Evolutionary conservation across 1,140 invertebrate species (phyloP).

Genomic region (Diorhabda sublineata): DNA sequence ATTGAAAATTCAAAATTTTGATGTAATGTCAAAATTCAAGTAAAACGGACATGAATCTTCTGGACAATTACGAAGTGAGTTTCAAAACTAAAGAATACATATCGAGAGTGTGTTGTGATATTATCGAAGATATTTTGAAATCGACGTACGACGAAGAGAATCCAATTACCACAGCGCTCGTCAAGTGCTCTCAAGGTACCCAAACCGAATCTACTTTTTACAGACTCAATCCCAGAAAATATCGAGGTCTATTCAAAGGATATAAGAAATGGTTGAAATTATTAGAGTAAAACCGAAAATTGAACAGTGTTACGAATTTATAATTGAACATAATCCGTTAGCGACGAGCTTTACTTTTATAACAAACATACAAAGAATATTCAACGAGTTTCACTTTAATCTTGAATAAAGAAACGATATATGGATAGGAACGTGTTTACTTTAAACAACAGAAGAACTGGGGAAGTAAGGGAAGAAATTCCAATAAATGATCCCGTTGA

Average conservation of each 20-base stretch:
- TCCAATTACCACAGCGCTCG: constrained; percentile 20
- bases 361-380: too few species aligned
- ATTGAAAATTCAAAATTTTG: too few species aligned
- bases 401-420: not conserved
- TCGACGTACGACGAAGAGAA: constrained; percentile 32
- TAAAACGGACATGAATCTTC: constrained; percentile 15
- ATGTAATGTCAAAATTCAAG: constrained; percentile 16
- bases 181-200: constrained; percentile 24
- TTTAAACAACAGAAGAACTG: constrained; percentile 6
- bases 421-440: constrained; percentile 10
- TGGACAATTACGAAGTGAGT: constrained; percentile 15
- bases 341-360: too few species aligned
- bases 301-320: not conserved
- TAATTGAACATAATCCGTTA: not conserved
- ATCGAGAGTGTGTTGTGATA: constrained; percentile 25
- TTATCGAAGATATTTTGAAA: constrained; percentile 29
- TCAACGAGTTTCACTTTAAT: too few species aligned
- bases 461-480: not conserved
- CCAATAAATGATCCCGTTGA: not conserved
- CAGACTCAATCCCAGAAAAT: not conserved
- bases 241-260: not conserved
- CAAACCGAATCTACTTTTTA: constrained; percentile 21
- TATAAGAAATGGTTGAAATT: constrained; percentile 13
- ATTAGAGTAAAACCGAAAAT: not conserved
- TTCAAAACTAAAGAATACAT: constrained; percentile 29